These are phyloP conservation scores for Brachionus asplanchnoidis DNA, from an alignment of 1,140 invertebrate genomes.

Conservation along the genomic window DNA sequence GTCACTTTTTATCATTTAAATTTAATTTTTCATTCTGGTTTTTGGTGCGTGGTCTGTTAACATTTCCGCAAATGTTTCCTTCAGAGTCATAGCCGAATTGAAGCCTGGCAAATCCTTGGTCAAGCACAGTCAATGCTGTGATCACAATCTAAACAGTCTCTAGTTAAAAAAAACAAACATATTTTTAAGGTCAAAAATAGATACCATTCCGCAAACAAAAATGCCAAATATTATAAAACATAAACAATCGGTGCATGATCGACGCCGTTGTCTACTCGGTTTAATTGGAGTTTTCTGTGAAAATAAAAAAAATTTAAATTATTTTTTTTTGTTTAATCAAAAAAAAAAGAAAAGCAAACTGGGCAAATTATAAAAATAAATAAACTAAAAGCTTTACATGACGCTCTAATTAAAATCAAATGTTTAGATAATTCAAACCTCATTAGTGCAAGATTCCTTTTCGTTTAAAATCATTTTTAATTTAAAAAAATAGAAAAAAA, in stretches of 20 bases:
- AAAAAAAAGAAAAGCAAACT: conserved; percentile 43
- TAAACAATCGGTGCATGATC: conserved; percentile 67
- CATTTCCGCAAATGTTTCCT: conserved; percentile 86
- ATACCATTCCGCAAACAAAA: conserved; percentile 77
- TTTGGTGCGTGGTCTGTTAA: conserved; percentile 64
- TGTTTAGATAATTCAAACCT: not conserved
- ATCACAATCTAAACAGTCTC: conserved; percentile 67
- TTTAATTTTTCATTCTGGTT: conserved; percentile 72
- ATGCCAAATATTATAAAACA: conserved; percentile 72
- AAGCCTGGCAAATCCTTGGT: conserved; percentile 77
- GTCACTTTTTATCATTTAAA: conserved; percentile 69
- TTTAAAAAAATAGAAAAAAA: not conserved
- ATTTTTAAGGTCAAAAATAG: not conserved
- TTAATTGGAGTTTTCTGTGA: conserved; percentile 24
- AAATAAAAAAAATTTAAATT: conserved; percentile 45
- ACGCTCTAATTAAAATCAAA: not conserved
- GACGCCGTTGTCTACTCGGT: not conserved
- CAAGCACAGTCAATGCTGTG: conserved; percentile 77
- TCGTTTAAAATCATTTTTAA: not conserved
- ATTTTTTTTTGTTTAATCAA: conserved; percentile 46
- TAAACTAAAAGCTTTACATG: not conserved
- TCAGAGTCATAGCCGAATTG: conserved; percentile 90
- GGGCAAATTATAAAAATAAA: not conserved
- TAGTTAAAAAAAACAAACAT: conserved; percentile 46
- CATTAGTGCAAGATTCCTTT: not conserved